Conservation (phyloP, 2,797 vertebrate species). For the Spinus olivaceus region DNA sequence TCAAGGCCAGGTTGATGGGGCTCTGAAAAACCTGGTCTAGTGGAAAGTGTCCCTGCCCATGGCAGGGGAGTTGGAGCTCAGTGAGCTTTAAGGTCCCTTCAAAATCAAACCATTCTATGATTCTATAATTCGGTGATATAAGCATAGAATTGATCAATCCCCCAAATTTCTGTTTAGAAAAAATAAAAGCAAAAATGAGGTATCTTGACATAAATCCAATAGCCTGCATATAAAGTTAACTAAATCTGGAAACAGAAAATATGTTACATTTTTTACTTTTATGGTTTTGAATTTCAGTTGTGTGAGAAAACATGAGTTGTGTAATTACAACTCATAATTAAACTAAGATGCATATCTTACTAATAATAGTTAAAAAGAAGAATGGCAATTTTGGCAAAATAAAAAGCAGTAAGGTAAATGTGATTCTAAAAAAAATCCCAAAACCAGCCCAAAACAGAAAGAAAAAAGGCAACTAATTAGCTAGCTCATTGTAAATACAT, state of each 20-base stretch:
- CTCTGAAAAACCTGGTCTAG: background rate
- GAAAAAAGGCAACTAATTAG: too few species aligned
- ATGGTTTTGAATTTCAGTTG: background rate
- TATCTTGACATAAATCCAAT: background rate
- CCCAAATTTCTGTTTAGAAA: background rate
- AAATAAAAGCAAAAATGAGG: rapidly evolving
- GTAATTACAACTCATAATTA: background rate
- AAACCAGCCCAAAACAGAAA: background rate
- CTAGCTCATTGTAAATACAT: background rate
- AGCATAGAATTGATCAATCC: background rate
- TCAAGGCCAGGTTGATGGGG: background rate
- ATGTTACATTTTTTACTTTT: background rate
- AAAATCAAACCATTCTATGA: background rate
- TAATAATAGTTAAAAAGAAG: background rate
- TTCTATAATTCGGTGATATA: background rate
- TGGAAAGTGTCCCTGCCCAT: background rate
- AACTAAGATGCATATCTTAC: background rate
- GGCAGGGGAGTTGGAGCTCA: background rate
- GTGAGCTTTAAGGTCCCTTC: background rate
- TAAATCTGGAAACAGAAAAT: background rate
- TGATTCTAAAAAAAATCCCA: background rate
- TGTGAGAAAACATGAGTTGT: background rate
- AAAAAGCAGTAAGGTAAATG: background rate
- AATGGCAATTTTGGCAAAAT: background rate
- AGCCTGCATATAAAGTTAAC: background rate